phyloP scores from a whole-genome alignment of 2,113 vertebrate genomes.

The Dasypus novemcinctus region DNA sequence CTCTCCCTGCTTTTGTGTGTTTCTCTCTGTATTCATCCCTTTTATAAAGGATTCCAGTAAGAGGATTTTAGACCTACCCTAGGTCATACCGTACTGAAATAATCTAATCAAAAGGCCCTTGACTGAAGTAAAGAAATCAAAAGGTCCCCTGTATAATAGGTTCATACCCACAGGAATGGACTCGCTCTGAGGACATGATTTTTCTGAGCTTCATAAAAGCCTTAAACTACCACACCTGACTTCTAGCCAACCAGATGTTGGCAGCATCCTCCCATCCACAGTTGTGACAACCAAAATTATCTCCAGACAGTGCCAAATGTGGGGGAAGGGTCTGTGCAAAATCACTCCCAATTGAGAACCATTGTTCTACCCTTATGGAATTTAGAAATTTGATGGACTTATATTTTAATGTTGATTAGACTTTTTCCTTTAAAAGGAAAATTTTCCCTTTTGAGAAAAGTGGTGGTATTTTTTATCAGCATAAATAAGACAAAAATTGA shows the following conservation, averaged over 20 bases:
- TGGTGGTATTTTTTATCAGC: background rate
- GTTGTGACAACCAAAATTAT: background rate
- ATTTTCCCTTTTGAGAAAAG: background rate
- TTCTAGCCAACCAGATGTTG: background rate
- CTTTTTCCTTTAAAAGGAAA: constrained; percentile 24
- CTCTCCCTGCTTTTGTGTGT: too few species aligned
- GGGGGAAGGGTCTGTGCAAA: background rate
- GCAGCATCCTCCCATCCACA: background rate
- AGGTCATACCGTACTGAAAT: too few species aligned
- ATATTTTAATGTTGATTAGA: constrained; percentile 38
- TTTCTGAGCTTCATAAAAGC: too few species aligned
- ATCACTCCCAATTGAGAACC: background rate
- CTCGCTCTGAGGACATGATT: too few species aligned
- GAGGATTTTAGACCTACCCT: too few species aligned
- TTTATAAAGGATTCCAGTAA: too few species aligned
- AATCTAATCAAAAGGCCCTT: too few species aligned
- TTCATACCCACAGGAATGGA: too few species aligned
- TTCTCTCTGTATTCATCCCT: too few species aligned
- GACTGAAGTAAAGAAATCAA: too few species aligned
- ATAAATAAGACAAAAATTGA: background rate
- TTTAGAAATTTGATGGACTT: constrained; percentile 32
- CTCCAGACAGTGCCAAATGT: background rate
- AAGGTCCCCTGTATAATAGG: too few species aligned
- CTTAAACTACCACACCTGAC: too few species aligned
- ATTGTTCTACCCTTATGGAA: background rate